Evolutionary conservation across 1,140 invertebrate genomes (phyloP).

Genomic region (Thaumatotibia leucotreta): DNA sequence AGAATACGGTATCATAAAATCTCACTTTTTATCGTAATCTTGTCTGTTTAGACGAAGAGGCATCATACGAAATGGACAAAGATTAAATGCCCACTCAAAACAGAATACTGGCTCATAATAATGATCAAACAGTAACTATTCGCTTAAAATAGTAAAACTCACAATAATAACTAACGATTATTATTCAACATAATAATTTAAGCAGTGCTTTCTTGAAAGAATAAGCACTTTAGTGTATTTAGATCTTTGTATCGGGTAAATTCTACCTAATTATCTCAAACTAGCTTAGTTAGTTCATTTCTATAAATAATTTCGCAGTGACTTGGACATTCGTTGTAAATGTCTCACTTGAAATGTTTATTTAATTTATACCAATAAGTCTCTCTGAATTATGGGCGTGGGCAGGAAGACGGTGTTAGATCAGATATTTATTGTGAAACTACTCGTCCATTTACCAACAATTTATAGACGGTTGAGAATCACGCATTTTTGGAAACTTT

Average conservation of each 20-base stretch:
- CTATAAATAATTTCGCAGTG: conserved; percentile 55
- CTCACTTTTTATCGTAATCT: conserved; percentile 58
- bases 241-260: not conserved
- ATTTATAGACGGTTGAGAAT: conserved; percentile 39
- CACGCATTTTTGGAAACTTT: conserved; percentile 26
- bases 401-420: conserved; percentile 62
- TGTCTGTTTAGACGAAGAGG: conserved; percentile 35
- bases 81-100: conserved; percentile 59
- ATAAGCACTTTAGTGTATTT: no score
- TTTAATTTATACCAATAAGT: conserved; percentile 69
- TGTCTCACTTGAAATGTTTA: conserved; percentile 62
- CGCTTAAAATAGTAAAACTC: no score
- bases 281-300: conserved; percentile 24
- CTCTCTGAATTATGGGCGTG: conserved; percentile 58
- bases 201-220: no score
- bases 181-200: no score
- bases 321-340: conserved; percentile 48
- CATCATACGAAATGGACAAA: conserved; percentile 40
- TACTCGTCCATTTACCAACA: conserved; percentile 43
- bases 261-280: conserved; percentile 35
- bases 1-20: conserved; percentile 65
- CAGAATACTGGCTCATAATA: conserved; percentile 33
- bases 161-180: no score
- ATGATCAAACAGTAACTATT: no score
- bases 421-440: conserved; percentile 62